Evolutionary conservation across 2,797 vertebrate species (phyloP).

Genomic region (Myotis pilosus): DNA sequence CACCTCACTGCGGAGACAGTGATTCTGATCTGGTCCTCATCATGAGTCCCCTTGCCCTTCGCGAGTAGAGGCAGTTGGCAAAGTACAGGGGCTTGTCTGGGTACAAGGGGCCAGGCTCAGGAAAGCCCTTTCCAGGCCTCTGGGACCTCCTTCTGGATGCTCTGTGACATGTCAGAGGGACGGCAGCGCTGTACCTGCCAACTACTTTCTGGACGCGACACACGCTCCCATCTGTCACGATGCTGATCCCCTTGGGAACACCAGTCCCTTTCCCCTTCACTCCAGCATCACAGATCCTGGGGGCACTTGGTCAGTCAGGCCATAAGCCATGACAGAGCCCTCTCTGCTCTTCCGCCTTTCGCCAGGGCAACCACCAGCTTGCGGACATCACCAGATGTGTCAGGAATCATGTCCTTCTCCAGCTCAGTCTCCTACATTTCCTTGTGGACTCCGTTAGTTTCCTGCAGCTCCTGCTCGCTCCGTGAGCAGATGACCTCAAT

Average conservation of each 20-base stretch:
- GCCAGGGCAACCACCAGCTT: conserved; percentile 94
- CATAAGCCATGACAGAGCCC: conserved; percentile 88
- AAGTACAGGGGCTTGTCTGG: conserved; percentile 91
- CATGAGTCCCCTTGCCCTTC: conserved; percentile 95
- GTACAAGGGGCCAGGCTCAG: conserved; percentile 86
- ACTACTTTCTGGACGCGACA: conserved; percentile 85
- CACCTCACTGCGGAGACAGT: conserved; percentile 93
- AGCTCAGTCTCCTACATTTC: conserved; percentile 95
- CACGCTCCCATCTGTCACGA: neutral
- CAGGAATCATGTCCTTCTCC: conserved; percentile 93
- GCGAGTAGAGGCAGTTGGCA: conserved; percentile 91
- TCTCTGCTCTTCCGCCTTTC: conserved; percentile 91
- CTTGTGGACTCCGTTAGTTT: conserved; percentile 90
- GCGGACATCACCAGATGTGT: conserved; percentile 95
- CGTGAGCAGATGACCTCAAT: conserved; percentile 96
- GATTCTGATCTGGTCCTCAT: conserved; percentile 93
- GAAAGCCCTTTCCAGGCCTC: conserved; percentile 93
- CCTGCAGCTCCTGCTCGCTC: conserved; percentile 89
- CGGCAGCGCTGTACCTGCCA: conserved; percentile 94
- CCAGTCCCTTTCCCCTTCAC: neutral
- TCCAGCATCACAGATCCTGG: conserved; percentile 70
- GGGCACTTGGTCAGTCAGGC: conserved; percentile 55
- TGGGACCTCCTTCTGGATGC: conserved; percentile 95
- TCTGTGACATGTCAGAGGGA: conserved; percentile 95
- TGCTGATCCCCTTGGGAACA: neutral